phyloP scores from a whole-genome alignment of 2,113 vertebrate species.

The Limnothrissa miodon region DNA sequence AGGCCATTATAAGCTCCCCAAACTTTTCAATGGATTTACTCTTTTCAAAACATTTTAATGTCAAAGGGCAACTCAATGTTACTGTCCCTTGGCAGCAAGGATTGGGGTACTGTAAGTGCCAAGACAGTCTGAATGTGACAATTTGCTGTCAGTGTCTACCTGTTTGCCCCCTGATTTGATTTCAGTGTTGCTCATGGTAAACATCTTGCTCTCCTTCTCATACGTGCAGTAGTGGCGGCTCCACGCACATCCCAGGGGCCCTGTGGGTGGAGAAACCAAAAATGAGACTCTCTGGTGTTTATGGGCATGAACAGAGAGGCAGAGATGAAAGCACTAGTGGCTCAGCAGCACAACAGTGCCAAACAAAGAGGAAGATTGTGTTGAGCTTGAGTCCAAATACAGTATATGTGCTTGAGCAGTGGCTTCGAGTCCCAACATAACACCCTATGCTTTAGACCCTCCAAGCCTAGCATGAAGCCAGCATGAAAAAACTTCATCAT shows the following conservation, averaged over 20 bases:
- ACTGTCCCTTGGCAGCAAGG: neutral
- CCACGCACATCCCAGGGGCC: conserved; percentile 95
- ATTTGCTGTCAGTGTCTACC: conserved; percentile 70
- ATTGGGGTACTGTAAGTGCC: neutral
- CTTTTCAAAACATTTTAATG: neutral
- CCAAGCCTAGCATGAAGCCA: too few species aligned
- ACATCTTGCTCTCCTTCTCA: conserved; percentile 89
- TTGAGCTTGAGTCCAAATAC: too few species aligned
- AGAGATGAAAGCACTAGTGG: neutral
- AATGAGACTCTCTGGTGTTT: conserved; percentile 16
- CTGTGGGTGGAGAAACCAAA: conserved; percentile 60
- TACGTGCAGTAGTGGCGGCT: conserved; percentile 96
- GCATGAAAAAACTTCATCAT: too few species aligned
- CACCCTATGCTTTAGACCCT: too few species aligned
- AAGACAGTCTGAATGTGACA: neutral
- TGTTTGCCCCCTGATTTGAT: conserved; percentile 89
- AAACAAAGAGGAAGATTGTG: too few species aligned
- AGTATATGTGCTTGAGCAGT: too few species aligned
- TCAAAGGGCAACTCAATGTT: neutral
- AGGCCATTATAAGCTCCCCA: neutral
- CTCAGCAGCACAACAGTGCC: neutral
- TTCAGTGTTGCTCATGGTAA: conserved; percentile 90
- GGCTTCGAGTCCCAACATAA: too few species aligned
- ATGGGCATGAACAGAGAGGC: neutral
- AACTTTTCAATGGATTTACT: neutral